Conservation (phyloP, 2,888 invertebrate genomes). For the Dolomedes plantarius region DNA sequence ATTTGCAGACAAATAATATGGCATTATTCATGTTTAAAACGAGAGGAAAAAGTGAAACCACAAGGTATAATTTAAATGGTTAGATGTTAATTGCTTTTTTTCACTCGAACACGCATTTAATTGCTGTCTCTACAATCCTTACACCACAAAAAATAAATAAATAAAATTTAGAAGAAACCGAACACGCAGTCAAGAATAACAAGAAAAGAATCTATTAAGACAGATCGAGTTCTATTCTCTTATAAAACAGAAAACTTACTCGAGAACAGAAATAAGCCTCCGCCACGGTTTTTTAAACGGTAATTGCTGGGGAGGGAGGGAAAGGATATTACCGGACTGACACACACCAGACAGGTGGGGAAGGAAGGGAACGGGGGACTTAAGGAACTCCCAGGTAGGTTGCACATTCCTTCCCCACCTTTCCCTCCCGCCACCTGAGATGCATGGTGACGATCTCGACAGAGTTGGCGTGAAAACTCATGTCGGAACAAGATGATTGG, state of each 20-base stretch:
- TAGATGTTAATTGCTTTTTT: no score
- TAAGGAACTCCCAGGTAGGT: constrained; percentile 7
- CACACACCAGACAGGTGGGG: constrained; percentile 11
- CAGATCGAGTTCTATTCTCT: neutral
- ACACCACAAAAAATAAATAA: neutral
- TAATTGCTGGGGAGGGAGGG: constrained; percentile 49
- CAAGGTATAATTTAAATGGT: no score
- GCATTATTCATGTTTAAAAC: no score
- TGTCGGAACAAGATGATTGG: neutral
- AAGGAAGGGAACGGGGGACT: neutral
- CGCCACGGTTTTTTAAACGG: constrained; percentile 67
- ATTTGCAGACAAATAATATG: no score
- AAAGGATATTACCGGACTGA: neutral
- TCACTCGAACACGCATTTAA: no score
- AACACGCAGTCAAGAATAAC: neutral
- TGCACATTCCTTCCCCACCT: neutral
- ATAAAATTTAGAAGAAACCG: neutral
- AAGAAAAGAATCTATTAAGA: constrained; percentile 6
- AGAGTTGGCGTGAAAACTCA: neutral
- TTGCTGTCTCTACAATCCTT: no score
- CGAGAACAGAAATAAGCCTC: neutral
- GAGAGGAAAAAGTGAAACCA: no score
- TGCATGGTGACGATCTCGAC: neutral
- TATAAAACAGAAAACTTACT: neutral
- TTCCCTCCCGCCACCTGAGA: neutral